Base-by-base conservation (phyloP, 1,140 invertebrate species). In the Phymastichus coffea region DNA sequence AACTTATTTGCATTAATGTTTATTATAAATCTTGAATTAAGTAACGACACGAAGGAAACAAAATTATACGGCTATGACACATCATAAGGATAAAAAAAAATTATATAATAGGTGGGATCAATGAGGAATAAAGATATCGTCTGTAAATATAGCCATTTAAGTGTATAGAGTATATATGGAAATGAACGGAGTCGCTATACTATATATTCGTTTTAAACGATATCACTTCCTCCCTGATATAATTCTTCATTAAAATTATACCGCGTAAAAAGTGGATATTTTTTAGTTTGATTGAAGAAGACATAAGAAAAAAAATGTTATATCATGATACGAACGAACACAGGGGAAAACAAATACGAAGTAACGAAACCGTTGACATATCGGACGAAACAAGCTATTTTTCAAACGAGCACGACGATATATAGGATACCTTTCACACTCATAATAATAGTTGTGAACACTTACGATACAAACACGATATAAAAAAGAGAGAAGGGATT, bases 71-170 rank as follows among this genome's bases (percentile, higher is more conserved):
- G 63, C 63, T 75, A 71, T 64, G 74, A 75, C 71, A 74, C 74
- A 76, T 74, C 73, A 75, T 72, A 72, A 70, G 64, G 67, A 65
- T 78, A 77, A 55, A 56, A 7, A 12, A 76, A 69, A n/a, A 73
- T 72, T 74, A 73, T 72, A 72, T 72, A 66, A 67, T 73, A 75
- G 67, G 68, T 61, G 70, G 73, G 70, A 77, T 76, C 74, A 72
- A 77, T 72, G 64, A 69, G 57, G 47, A 61, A 56, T 49, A 55
- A 48, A 15, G 22, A 61, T 38, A 61, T 51, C 17, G 14, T 38
- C 25, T 61, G 58, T 61, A 61, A 40, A 61, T 61, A 37, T 44
- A 59, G 20, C 23, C 2, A 28, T 23, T 22, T 54, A 54, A 35
- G 14, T 9, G 37, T 20, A 10, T 57, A 52, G 17, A 46, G 30